Percentiles rank a stretch among this genome's conserved stretches.
Conservation (phyloP, 2,888 invertebrate species). For the Deroplatys truncata region DNA sequence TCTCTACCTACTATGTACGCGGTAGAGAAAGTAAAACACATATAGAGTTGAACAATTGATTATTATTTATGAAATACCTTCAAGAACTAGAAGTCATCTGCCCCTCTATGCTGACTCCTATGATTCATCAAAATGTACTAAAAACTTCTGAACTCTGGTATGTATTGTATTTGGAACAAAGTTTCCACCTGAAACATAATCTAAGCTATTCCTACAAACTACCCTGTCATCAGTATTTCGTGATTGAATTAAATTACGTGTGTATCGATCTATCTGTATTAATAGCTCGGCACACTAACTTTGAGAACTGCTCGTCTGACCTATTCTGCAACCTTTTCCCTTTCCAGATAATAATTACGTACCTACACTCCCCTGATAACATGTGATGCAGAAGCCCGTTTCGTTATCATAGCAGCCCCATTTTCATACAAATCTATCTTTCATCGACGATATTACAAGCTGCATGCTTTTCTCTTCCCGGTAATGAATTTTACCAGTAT, state of each 20-base stretch:
- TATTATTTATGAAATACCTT: no score
- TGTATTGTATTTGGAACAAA: no score
- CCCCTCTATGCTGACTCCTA: no score
- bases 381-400: neutral
- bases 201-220: no score
- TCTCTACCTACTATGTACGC: no score
- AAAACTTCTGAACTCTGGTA: no score
- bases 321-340: neutral
- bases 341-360: neutral
- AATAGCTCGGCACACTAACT: neutral
- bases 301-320: neutral
- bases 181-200: no score
- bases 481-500: neutral
- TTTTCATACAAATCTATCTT: neutral
- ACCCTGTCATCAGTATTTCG: neutral
- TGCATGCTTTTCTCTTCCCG: neutral
- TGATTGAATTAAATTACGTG: neutral
- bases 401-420: neutral
- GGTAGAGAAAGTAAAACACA: no score
- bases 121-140: no score
- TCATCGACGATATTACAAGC: neutral
- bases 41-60: no score
- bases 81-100: no score
- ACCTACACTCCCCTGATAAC: no score
- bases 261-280: neutral